These are phyloP conservation scores for Micromussa lordhowensis DNA, from an alignment of 92 coral and sea anemone genomes.

Conservation along the genomic window DNA sequence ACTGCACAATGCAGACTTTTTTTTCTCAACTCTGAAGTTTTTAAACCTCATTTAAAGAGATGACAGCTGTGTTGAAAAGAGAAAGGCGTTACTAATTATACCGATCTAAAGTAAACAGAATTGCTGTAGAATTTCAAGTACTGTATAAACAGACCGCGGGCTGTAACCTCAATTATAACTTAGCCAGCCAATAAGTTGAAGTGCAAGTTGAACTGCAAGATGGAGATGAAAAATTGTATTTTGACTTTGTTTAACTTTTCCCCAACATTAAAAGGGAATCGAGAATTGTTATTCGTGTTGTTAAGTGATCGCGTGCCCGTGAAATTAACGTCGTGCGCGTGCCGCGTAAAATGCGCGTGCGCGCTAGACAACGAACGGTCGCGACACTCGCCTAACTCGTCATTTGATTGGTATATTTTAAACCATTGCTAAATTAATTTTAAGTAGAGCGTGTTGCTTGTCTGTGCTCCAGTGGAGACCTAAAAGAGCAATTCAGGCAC, in stretches of 20 bases:
- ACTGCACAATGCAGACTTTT: neutral
- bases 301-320: neutral
- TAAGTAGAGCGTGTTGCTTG: neutral
- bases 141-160: neutral
- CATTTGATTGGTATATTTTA: neutral
- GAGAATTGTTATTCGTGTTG: neutral
- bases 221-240: neutral
- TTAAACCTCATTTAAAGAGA: neutral
- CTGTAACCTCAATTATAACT: neutral
- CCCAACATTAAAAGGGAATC: neutral
- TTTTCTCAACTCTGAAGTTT: neutral
- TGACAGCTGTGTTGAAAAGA: neutral
- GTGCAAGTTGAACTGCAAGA: neutral
- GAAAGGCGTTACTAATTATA: neutral
- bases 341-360: constrained; percentile 8
- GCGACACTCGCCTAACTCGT: neutral
- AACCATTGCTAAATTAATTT: neutral
- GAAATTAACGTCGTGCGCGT: constrained; percentile 1
- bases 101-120: neutral
- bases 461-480: neutral
- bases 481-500: neutral
- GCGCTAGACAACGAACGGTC: neutral
- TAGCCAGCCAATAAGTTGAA: neutral
- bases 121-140: neutral
- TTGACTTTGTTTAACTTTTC: no score